phyloP scores from a whole-genome alignment of 2,888 invertebrate species.

The Asteroscopus sphinx region DNA sequence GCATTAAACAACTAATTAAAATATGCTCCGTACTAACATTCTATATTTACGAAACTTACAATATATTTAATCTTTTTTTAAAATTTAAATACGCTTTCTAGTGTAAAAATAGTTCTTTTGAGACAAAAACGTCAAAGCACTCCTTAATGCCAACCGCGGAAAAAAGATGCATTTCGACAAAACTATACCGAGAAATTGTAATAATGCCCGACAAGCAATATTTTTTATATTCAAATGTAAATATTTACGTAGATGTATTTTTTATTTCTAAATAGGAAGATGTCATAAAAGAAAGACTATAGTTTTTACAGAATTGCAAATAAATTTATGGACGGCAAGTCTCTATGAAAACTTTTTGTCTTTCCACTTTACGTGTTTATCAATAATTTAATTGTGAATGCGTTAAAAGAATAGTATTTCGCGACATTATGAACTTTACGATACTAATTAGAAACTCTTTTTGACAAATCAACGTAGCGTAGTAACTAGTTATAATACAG shows the following conservation, averaged over 20 bases:
- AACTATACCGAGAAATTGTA: conserved; percentile 71
- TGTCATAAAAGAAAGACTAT: conserved; percentile 68
- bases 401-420: conserved; percentile 56
- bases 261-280: conserved; percentile 67
- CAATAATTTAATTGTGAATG: conserved; percentile 48
- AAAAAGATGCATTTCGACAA: conserved; percentile 54
- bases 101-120: conserved; percentile 87
- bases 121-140: conserved; percentile 79
- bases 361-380: conserved; percentile 46
- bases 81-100: conserved; percentile 79
- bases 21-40: conserved; percentile 84
- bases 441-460: conserved; percentile 24
- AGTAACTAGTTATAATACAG: conserved; percentile 16
- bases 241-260: conserved; percentile 62
- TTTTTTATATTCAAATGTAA: conserved; percentile 65
- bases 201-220: conserved; percentile 79
- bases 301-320: conserved; percentile 78
- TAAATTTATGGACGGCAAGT: conserved; percentile 86
- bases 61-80: conserved; percentile 80
- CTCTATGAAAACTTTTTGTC: conserved; percentile 67
- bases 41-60: conserved; percentile 86
- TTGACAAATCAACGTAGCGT: conserved; percentile 16
- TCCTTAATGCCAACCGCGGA: conserved; percentile 66
- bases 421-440: conserved; percentile 22
- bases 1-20: conserved; percentile 87